A percentile compares a stretch with the other conserved stretches of the same genome.
These are phyloP conservation scores for Nemurella pictetii DNA, from an alignment of 2,888 invertebrate species.

Conservation along the genomic window DNA sequence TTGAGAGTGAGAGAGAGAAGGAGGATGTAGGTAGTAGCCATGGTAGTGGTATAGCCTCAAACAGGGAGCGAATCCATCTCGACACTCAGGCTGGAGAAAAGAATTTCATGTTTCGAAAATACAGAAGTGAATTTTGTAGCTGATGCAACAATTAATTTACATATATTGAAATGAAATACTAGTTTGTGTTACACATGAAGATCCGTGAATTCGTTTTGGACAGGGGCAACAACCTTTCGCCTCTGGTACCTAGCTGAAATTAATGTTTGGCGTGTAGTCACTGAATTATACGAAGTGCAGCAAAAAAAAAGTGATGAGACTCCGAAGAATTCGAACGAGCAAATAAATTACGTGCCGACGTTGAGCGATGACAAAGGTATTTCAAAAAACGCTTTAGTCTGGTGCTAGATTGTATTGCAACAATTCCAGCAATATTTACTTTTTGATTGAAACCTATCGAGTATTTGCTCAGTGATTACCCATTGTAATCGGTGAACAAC, in stretches of 20 bases:
- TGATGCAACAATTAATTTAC: slow-evolving; percentile 28
- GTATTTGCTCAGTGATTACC: neutral
- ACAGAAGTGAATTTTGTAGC: neutral
- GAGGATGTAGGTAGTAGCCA: neutral
- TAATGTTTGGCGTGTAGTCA: neutral
- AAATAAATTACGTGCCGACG: neutral
- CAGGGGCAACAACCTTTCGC: neutral
- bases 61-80: neutral
- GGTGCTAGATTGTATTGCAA: neutral
- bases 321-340: neutral
- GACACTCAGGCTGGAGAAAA: neutral
- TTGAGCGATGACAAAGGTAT: neutral
- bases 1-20: neutral
- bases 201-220: neutral
- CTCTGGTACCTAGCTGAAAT: neutral
- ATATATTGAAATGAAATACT: neutral
- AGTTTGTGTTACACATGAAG: neutral
- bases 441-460: neutral
- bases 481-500: neutral
- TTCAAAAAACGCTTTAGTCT: neutral
- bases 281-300: neutral
- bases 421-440: neutral
- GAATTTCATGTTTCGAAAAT: neutral
- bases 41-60: slow-evolving; percentile 2
- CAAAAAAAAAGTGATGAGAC: neutral